Base-by-base conservation (phyloP, 2,888 invertebrate genomes). In the Marasmarcha lunaedactyla region DNA sequence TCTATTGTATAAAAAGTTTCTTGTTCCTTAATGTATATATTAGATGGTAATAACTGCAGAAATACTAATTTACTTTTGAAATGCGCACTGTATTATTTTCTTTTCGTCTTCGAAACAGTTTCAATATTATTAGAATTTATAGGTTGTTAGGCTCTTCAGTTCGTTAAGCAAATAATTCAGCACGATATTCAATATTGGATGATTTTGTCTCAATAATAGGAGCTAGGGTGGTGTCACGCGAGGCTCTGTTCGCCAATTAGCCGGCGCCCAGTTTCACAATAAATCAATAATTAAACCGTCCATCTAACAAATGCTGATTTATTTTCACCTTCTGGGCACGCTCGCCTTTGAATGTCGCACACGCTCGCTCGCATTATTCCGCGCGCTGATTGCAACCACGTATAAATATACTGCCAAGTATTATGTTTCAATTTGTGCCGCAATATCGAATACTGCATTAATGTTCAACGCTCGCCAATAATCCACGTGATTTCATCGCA, bases 201-300 rank as follows among this genome's bases (percentile, higher is more conserved):
- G 66, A 69, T 71, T 71, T 71, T 71, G 74, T 72, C 65, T 71
- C 65, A 71, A 76, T 72, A 76, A 74, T 71, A 69, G 63, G 55
- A 52, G 57, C 58, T 50, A 49, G 60, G 56, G 58, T 49, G 50
- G 61, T 70, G 79, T 81, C 81, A 79, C 79, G 79, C 78, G 72
- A 77, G 65, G 61, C 55, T 64, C 57, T 57, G 59, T 64, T 53
- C 56, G 71, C 83, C 81, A 83, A 83, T 83, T 81, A 81, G 72
- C 59, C 57, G 71, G 69, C 71, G 71, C 72, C 68, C 62, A 51
- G 60, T 60, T 53, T 50, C 52, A 67, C 76, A 71, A 77, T 79
- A 83, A 83, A 81, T 81, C 83, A 81, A 77, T 81, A 81, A 81
- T 78, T 78, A 76, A 74, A 76, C 63, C 71, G 76, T 78, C 78